Conservation (phyloP, 2,797 vertebrate species). For the Brachymystax lenok region DNA sequence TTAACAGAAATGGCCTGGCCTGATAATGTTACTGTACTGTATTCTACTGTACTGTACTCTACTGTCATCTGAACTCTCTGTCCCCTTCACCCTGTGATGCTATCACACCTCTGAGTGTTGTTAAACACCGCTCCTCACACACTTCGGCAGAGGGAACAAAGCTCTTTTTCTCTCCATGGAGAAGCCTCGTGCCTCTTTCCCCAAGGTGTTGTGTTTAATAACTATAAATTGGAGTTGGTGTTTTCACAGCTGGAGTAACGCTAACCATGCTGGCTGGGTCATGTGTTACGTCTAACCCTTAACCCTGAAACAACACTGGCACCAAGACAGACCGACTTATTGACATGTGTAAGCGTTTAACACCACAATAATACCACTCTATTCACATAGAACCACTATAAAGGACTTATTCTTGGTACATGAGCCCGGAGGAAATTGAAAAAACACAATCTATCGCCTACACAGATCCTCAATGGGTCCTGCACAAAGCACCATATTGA, state of each 20-base stretch:
- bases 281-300: slow-evolving; percentile 10
- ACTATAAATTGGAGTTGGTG: slow-evolving; percentile 53
- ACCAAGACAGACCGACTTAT: slow-evolving; percentile 19
- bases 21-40: neutral
- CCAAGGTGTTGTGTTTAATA: slow-evolving; percentile 29
- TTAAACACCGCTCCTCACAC: neutral
- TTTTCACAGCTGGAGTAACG: slow-evolving; percentile 59
- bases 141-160: neutral
- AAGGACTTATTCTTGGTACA: slow-evolving; percentile 28
- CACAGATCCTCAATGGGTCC: slow-evolving; percentile 6
- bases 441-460: slow-evolving; percentile 29
- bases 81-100: neutral
- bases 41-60: neutral
- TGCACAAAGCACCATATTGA: neutral
- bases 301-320: slow-evolving; percentile 42
- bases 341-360: slow-evolving; percentile 34
- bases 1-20: slow-evolving; percentile 15
- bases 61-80: slow-evolving; percentile 1
- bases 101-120: neutral
- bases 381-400: slow-evolving; percentile 44
- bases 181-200: slow-evolving; percentile 23
- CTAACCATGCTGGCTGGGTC: slow-evolving; percentile 45
- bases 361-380: slow-evolving; percentile 25
- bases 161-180: slow-evolving; percentile 14
- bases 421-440: slow-evolving; percentile 21